These are phyloP conservation scores for Siniperca undulata DNA, from an alignment of 2,797 vertebrate genomes.

Conservation along the genomic window DNA sequence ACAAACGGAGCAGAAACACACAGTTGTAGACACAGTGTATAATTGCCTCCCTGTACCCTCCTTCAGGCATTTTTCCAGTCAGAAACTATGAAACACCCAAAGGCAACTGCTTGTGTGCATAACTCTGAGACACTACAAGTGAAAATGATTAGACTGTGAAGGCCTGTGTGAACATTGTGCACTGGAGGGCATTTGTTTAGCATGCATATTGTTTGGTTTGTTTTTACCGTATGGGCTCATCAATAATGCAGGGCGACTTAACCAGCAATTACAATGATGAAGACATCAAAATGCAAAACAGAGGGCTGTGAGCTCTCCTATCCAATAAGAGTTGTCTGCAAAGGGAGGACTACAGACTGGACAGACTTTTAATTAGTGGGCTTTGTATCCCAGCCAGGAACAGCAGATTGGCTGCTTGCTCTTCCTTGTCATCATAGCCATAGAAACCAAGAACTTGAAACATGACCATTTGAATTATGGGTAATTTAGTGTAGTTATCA, in stretches of 20 bases:
- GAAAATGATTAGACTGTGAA: constrained; percentile 70
- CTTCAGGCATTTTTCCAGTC: constrained; percentile 66
- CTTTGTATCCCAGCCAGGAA: constrained; percentile 78
- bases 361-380: constrained; percentile 84
- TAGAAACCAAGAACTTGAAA: constrained; percentile 74
- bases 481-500: constrained; percentile 57
- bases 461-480: constrained; percentile 63
- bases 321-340: constrained; percentile 71
- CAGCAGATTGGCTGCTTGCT: constrained; percentile 78
- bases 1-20: constrained; percentile 49
- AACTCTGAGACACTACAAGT: constrained; percentile 64
- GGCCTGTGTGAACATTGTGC: constrained; percentile 57
- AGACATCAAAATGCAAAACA: constrained; percentile 82
- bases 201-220: constrained; percentile 76
- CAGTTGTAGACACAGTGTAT: constrained; percentile 58
- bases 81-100: constrained; percentile 63
- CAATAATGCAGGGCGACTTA: constrained; percentile 77
- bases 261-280: constrained; percentile 81
- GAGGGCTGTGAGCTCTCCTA: constrained; percentile 63
- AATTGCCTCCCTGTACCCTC: constrained; percentile 68
- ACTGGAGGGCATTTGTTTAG: constrained; percentile 77
- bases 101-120: constrained; percentile 70
- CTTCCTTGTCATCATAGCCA: constrained; percentile 71
- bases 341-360: constrained; percentile 71
- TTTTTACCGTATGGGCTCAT: constrained; percentile 79